Percentiles rank a stretch among this genome's conserved stretches.
These are phyloP conservation scores for Enteromius paludinosus DNA, from an alignment of 2,797 vertebrate genomes.

Conservation along the genomic window DNA sequence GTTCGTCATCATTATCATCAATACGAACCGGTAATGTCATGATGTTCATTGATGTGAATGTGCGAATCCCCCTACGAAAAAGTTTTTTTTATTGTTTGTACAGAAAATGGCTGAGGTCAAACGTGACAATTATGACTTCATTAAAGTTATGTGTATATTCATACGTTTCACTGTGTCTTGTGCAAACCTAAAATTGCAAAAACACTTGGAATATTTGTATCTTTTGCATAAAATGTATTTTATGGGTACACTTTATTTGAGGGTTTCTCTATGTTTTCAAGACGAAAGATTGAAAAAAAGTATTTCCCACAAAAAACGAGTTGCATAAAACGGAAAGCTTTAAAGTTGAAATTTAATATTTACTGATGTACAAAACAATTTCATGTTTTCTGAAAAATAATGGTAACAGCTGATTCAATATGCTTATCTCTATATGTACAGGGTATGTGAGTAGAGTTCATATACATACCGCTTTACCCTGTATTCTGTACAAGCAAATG, in stretches of 20 bases:
- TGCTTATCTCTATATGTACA: constrained; percentile 78
- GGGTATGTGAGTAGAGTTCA: constrained; percentile 65
- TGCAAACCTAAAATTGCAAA: not conserved
- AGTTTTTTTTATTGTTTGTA: constrained; percentile 52
- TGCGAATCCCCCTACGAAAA: constrained; percentile 19
- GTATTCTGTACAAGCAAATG: constrained; percentile 78
- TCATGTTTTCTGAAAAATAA: constrained; percentile 83
- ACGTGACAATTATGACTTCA: constrained; percentile 48
- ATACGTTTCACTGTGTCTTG: not conserved
- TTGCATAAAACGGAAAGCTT: constrained; percentile 37
- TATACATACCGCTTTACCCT: constrained; percentile 71
- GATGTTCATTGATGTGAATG: constrained; percentile 49
- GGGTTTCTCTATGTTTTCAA: not conserved
- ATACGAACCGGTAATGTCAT: constrained; percentile 52
- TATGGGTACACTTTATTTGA: not conserved
- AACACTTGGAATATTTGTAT: not conserved
- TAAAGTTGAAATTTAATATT: constrained; percentile 64
- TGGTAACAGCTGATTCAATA: constrained; percentile 79
- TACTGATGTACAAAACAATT: constrained; percentile 72
- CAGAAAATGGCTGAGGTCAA: constrained; percentile 49
- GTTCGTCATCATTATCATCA: constrained; percentile 44
- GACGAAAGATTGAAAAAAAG: not conserved
- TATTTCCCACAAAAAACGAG: constrained; percentile 4
- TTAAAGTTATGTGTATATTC: constrained; percentile 56
- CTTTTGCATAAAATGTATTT: not conserved